phyloP scores from a whole-genome alignment of 2,113 vertebrate species.

The Nesogale talazaci region DNA sequence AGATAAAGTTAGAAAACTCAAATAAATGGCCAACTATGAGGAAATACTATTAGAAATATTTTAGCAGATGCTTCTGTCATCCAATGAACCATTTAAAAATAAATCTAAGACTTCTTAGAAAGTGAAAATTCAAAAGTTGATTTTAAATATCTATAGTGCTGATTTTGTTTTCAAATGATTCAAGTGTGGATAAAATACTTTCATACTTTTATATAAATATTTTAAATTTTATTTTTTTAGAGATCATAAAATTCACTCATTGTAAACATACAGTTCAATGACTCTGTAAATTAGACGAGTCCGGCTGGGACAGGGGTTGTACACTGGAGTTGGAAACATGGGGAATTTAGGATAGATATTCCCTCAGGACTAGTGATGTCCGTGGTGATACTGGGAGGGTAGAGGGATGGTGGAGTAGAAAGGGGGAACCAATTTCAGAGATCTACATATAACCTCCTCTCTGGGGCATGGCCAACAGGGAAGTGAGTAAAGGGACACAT shows the following conservation, averaged over 20 bases:
- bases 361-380: too few species aligned
- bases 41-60: background rate
- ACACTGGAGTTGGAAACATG: too few species aligned
- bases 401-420: too few species aligned
- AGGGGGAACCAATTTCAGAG: too few species aligned
- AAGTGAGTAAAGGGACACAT: too few species aligned
- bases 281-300: conserved; percentile 25
- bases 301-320: too few species aligned
- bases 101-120: background rate
- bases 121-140: conserved; percentile 29
- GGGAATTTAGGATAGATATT: too few species aligned
- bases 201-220: background rate
- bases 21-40: background rate
- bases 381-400: too few species aligned
- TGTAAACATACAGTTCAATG: conserved; percentile 7
- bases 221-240: conserved; percentile 48
- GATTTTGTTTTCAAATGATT: conserved; percentile 53
- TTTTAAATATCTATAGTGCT: conserved; percentile 40
- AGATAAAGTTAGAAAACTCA: background rate
- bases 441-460: too few species aligned
- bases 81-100: conserved; percentile 45
- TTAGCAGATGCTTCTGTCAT: conserved; percentile 22
- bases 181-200: conserved; percentile 10
- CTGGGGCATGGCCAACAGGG: too few species aligned
- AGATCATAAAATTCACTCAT: conserved; percentile 29